Base-by-base conservation (phyloP, 2,797 vertebrate species). In the Ispidina lecontei region DNA sequence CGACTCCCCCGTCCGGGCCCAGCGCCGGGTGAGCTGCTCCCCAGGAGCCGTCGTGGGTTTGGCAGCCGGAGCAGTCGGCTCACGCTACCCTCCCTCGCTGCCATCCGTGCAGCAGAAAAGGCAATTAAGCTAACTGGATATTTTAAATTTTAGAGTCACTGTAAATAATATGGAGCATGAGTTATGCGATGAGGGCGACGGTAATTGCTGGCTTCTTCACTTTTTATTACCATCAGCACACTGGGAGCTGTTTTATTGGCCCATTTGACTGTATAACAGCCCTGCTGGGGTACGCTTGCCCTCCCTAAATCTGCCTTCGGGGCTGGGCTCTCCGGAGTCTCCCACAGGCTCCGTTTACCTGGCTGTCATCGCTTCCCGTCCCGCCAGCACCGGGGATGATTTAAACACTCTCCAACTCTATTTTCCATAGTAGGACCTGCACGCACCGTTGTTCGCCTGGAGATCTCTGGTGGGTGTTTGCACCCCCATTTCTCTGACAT, bases 171-270 rank as follows among this genome's bases (percentile, higher is more conserved):
- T 15, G 80, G 70, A 90, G 91, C 59, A 19, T 81, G 95, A 96
- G 64, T 96, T 92, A 88, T 10, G 56, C n/a, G 5, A 60, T 0
- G 12, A 84, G 91, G 91, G 70, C 83, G 44, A 82, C 68, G 8
- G 76, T 84, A 94, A 96, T 90, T 91, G 92, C 87, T 9, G 69
- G 65, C 87, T 92, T 87, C 94, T 96, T 95, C 91, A n/a, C 91
- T 93, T 94, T 93, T 95, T 95, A 93, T 94, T 85, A 6, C 33
- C 29, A 4, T 22, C 82, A 63, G 87, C 93, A 14, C 73, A 5
- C 91, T 28, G 87, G 94, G 93, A 96, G 84, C 93, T 94, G 89
- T 19, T 95, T 95, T 93, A 95, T 95, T 49, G 92, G 84, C 78
- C 58, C 87, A 33, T 89, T 75, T 63, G 79, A 28, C 20, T 9